These are phyloP conservation scores for Ectemnius cavifrons DNA, from an alignment of 2,888 invertebrate species.

Conservation along the genomic window DNA sequence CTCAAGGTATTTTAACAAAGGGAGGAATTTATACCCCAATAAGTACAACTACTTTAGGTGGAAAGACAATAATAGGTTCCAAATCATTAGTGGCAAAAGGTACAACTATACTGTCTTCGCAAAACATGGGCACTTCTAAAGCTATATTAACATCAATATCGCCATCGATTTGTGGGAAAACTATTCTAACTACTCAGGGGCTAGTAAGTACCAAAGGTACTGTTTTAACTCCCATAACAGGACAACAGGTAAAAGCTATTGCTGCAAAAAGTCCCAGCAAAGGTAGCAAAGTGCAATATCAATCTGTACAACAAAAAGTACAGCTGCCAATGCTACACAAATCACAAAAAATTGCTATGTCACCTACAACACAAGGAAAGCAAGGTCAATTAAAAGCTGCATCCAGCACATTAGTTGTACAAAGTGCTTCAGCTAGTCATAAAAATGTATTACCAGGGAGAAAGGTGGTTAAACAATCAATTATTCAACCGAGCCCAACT, in stretches of 20 bases:
- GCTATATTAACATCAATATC: slow-evolving; percentile 66
- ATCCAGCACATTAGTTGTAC: slow-evolving; percentile 70
- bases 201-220: slow-evolving; percentile 68
- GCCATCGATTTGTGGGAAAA: slow-evolving; percentile 63
- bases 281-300: slow-evolving; percentile 68
- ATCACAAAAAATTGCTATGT: slow-evolving; percentile 67
- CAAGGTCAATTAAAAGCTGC: slow-evolving; percentile 74
- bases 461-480: slow-evolving; percentile 58
- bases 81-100: slow-evolving; percentile 68
- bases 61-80: slow-evolving; percentile 67
- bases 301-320: slow-evolving; percentile 68
- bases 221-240: slow-evolving; percentile 75
- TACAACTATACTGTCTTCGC: slow-evolving; percentile 65
- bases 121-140: slow-evolving; percentile 63
- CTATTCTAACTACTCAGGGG: slow-evolving; percentile 65
- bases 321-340: slow-evolving; percentile 73
- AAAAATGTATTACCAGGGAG: slow-evolving; percentile 58
- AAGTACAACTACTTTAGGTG: slow-evolving; percentile 61
- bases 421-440: slow-evolving; percentile 55
- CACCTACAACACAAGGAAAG: slow-evolving; percentile 72
- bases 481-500: slow-evolving; percentile 52
- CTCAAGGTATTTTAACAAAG: slow-evolving; percentile 68
- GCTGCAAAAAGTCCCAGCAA: slow-evolving; percentile 69
- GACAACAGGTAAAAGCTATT: slow-evolving; percentile 75
- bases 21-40: slow-evolving; percentile 68